Conservation (phyloP, 2,113 vertebrate genomes). For the Damaliscus lunatus region DNA sequence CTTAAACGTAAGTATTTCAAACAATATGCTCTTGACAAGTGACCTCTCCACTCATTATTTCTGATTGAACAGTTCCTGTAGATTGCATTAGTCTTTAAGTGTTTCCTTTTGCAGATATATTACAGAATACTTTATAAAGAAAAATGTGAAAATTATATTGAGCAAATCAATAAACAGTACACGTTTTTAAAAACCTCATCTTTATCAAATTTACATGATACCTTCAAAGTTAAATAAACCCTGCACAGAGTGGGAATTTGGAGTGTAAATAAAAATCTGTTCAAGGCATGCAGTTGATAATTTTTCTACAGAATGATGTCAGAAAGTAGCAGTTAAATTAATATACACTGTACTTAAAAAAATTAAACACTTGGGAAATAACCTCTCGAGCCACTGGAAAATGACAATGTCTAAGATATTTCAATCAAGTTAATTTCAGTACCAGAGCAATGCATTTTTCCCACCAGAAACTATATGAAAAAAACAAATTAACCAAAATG, state of each 20-base stretch:
- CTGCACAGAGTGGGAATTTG: slow-evolving; percentile 11
- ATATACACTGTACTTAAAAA: slow-evolving; percentile 65
- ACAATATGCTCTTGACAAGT: slow-evolving; percentile 56
- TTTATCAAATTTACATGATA: slow-evolving; percentile 13
- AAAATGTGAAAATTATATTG: slow-evolving; percentile 56
- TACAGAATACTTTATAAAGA: slow-evolving; percentile 35
- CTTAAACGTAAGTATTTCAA: slow-evolving; percentile 55
- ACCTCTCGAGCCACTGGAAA: slow-evolving; percentile 81
- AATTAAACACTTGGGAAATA: slow-evolving; percentile 82
- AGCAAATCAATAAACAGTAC: slow-evolving; percentile 51
- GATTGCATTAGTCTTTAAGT: slow-evolving; percentile 67
- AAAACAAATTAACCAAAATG: slow-evolving; percentile 80
- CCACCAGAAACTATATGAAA: slow-evolving; percentile 79
- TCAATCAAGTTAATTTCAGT: slow-evolving; percentile 83
- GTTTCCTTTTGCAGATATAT: slow-evolving; percentile 63
- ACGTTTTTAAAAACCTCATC: slow-evolving; percentile 31
- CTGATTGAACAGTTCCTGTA: slow-evolving; percentile 76
- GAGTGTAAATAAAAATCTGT: slow-evolving; percentile 41
- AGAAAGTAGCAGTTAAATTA: slow-evolving; percentile 72
- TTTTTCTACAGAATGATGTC: slow-evolving; percentile 50
- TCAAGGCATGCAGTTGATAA: slow-evolving; percentile 34
- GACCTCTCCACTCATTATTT: slow-evolving; percentile 37
- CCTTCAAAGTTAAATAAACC: slow-evolving; percentile 46
- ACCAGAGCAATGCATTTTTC: slow-evolving; percentile 79
- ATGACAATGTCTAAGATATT: slow-evolving; percentile 74